Evolutionary conservation across 2,888 invertebrate species (phyloP).

Genomic region (Branchipolynoe longqiensis): DNA sequence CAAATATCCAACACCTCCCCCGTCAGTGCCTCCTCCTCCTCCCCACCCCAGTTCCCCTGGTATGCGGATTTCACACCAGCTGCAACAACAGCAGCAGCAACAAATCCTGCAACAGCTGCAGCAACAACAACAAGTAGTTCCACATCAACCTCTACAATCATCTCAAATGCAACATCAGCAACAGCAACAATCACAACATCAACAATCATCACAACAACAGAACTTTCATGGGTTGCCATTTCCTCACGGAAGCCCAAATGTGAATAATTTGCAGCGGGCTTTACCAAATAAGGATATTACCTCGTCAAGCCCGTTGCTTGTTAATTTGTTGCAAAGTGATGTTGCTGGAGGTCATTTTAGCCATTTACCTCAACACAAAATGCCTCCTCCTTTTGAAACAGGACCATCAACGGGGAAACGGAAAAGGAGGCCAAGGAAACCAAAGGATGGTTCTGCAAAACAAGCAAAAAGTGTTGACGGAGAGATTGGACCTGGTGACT

Average conservation of each 20-base stretch:
- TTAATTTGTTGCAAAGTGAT: slow-evolving; percentile 94
- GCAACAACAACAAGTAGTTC: slow-evolving; percentile 13
- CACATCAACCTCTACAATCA: not conserved
- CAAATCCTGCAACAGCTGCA: slow-evolving; percentile 33
- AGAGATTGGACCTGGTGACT: slow-evolving; percentile 12
- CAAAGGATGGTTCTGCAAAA: slow-evolving; percentile 57
- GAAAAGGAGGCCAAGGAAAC: slow-evolving; percentile 61
- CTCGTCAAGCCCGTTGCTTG: slow-evolving; percentile 91
- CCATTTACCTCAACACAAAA: slow-evolving; percentile 49
- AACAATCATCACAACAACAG: slow-evolving; percentile 36
- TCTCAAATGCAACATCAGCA: slow-evolving; percentile 6
- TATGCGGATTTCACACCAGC: slow-evolving; percentile 44
- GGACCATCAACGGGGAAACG: slow-evolving; percentile 57
- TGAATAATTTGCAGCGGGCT: slow-evolving; percentile 72
- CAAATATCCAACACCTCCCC: slow-evolving; percentile 63
- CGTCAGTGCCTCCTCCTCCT: slow-evolving; percentile 62
- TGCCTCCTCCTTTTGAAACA: slow-evolving; percentile 61
- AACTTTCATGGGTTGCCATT: slow-evolving; percentile 48
- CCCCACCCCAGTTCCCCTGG: slow-evolving; percentile 64
- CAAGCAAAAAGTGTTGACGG: slow-evolving; percentile 1
- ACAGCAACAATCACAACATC: slow-evolving; percentile 12
- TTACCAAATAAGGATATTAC: slow-evolving; percentile 71
- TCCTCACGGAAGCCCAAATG: slow-evolving; percentile 32
- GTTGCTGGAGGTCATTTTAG: slow-evolving; percentile 55
- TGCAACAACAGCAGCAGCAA: slow-evolving; percentile 53